Conservation (phyloP, 53 echinoderm and acorn worm species). For the Temnopleurus reevesii region DNA sequence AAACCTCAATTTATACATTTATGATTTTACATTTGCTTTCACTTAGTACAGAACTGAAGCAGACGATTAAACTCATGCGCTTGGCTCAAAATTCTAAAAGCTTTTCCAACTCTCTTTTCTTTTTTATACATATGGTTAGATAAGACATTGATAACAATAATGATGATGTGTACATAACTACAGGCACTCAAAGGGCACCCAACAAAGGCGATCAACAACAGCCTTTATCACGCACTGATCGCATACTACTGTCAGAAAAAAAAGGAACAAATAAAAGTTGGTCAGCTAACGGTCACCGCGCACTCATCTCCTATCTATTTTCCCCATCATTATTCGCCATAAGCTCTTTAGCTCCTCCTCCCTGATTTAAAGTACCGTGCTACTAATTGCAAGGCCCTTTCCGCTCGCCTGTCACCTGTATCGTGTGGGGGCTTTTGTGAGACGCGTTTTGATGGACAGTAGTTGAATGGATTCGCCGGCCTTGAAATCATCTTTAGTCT, state of each 20-base stretch:
- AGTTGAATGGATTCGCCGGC: not conserved
- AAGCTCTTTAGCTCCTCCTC: constrained; percentile 28
- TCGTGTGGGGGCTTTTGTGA: not conserved
- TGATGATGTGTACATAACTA: constrained; percentile 49
- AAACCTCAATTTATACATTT: too few relatives aligned
- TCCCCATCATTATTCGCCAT: constrained; percentile 29
- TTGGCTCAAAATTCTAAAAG: too few relatives aligned
- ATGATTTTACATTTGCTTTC: too few relatives aligned
- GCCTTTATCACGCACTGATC: not conserved
- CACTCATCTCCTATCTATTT: constrained; percentile 9
- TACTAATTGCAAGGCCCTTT: constrained; percentile 28
- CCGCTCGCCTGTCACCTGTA: not conserved
- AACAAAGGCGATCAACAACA: not conserved
- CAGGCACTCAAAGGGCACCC: not conserved
- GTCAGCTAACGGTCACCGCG: not conserved
- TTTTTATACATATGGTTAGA: not conserved
- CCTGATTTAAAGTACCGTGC: constrained; percentile 21
- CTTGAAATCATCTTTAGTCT: constrained; percentile 26
- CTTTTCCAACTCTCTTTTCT: not conserved
- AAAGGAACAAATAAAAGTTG: not conserved
- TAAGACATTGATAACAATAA: constrained; percentile 20
- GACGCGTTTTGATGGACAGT: not conserved
- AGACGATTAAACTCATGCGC: too few relatives aligned
- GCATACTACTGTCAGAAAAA: not conserved
- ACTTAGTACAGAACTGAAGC: too few relatives aligned